These are phyloP conservation scores for Caenorhabditis drosophilae DNA, from an alignment of 2,888 invertebrate species.

Conservation along the genomic window DNA sequence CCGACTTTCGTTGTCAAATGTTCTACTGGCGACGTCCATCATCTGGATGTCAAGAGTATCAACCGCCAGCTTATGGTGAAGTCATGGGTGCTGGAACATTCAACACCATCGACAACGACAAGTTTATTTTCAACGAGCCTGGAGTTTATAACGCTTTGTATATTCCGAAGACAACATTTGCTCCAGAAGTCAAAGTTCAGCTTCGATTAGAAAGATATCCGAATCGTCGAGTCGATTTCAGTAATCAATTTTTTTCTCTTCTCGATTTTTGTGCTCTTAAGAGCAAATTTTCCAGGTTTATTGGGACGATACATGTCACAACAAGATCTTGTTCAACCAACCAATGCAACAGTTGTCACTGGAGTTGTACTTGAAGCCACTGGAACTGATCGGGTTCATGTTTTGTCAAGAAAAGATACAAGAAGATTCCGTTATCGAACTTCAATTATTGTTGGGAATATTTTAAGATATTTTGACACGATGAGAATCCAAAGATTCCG, in stretches of 20 bases:
- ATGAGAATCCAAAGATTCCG: constrained; percentile 66
- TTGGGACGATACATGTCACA: constrained; percentile 63
- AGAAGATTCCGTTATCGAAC: constrained; percentile 58
- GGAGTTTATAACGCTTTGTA: constrained; percentile 86
- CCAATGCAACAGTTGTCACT: constrained; percentile 66
- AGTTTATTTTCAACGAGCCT: constrained; percentile 92
- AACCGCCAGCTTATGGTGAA: constrained; percentile 83
- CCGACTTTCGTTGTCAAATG: constrained; percentile 90
- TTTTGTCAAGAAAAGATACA: constrained; percentile 55
- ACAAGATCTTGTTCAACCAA: constrained; percentile 66
- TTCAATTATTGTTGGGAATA: constrained; percentile 65
- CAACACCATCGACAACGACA: constrained; percentile 86
- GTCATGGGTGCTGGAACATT: constrained; percentile 93
- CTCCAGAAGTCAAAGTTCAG: constrained; percentile 67
- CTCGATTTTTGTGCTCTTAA: too few relatives aligned
- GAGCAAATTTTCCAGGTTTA: constrained; percentile 50
- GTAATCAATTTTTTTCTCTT: constrained; percentile 22
- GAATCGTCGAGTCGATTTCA: constrained; percentile 66
- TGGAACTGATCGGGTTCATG: constrained; percentile 62
- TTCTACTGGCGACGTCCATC: constrained; percentile 87
- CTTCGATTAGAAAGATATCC: constrained; percentile 66
- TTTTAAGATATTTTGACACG: constrained; percentile 67
- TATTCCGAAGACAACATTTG: constrained; percentile 57
- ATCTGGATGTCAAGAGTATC: constrained; percentile 93
- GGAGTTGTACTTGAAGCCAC: constrained; percentile 66